phyloP scores from a whole-genome alignment of 2,888 invertebrate species.

The Ormyrus thymus region DNA sequence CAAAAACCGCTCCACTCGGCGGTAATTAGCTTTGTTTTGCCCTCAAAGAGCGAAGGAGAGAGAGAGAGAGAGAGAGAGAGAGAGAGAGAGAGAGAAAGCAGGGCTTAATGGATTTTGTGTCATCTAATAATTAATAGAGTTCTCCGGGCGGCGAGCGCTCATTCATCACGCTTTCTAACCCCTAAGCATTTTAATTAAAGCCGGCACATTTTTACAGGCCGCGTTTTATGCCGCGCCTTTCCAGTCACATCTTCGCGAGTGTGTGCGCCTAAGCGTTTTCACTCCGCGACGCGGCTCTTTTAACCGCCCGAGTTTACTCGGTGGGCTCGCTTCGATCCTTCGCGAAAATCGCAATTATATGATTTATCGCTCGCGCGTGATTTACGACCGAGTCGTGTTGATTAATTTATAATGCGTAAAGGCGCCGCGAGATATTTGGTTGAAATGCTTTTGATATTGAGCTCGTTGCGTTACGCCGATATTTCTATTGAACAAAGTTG shows the following conservation, averaged over 20 bases:
- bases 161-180: constrained; percentile 75
- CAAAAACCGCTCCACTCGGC: constrained; percentile 2
- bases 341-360: too few relatives aligned
- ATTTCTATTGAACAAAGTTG: too few relatives aligned
- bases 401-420: too few relatives aligned
- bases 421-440: too few relatives aligned
- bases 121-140: constrained; percentile 75
- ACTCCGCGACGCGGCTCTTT: constrained; percentile 17
- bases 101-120: constrained; percentile 72
- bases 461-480: too few relatives aligned
- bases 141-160: constrained; percentile 65
- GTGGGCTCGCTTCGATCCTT: too few relatives aligned
- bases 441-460: too few relatives aligned
- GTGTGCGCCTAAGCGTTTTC: too few relatives aligned
- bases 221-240: constrained; percentile 29
- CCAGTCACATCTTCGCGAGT: constrained; percentile 36
- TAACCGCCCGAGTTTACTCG: neutral
- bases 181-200: constrained; percentile 74
- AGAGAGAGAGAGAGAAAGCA: constrained; percentile 11
- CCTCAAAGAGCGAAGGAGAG: too few relatives aligned
- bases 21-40: constrained; percentile 27
- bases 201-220: constrained; percentile 64
- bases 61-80: neutral
- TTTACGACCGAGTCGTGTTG: too few relatives aligned
- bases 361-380: too few relatives aligned